phyloP scores from a whole-genome alignment of 2,797 vertebrate species.

The Oryzias dopingdopingensis region DNA sequence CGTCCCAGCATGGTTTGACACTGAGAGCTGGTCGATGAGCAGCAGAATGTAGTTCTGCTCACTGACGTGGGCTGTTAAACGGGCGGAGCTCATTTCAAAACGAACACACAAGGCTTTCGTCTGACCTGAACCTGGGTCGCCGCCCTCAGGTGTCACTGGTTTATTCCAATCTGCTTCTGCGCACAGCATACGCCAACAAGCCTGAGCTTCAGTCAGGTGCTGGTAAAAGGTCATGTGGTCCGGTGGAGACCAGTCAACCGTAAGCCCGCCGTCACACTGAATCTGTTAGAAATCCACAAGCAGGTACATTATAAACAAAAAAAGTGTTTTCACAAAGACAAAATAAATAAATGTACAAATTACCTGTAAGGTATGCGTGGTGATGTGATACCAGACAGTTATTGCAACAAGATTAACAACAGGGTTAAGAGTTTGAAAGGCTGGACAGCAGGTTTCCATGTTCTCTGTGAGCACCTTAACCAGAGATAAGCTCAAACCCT shows the following conservation, averaged over 20 bases:
- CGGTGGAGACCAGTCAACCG: constrained; percentile 85
- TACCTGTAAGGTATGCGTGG: constrained; percentile 88
- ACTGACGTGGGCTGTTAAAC: constrained; percentile 83
- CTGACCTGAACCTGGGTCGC: constrained; percentile 15
- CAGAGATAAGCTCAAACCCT: constrained; percentile 84
- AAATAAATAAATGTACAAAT: neutral
- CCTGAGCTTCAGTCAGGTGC: constrained; percentile 81
- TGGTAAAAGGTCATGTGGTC: constrained; percentile 96
- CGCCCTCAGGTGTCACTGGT: neutral
- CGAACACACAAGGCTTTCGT: constrained; percentile 73
- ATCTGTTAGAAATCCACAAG: constrained; percentile 53
- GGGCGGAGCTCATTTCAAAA: constrained; percentile 80
- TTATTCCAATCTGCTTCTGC: constrained; percentile 20
- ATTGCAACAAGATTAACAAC: constrained; percentile 82
- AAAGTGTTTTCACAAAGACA: neutral
- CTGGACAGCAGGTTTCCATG: constrained; percentile 88
- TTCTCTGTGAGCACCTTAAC: constrained; percentile 87
- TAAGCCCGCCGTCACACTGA: constrained; percentile 80
- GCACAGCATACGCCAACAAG: constrained; percentile 77
- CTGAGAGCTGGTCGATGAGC: constrained; percentile 75
- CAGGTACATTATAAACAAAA: neutral
- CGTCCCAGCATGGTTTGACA: constrained; percentile 75
- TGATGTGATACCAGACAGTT: constrained; percentile 82
- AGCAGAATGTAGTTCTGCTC: constrained; percentile 85
- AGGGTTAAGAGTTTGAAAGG: constrained; percentile 78